These are phyloP conservation scores for Spilogale gracilis DNA, from an alignment of 2,113 vertebrate species.

Conservation along the genomic window DNA sequence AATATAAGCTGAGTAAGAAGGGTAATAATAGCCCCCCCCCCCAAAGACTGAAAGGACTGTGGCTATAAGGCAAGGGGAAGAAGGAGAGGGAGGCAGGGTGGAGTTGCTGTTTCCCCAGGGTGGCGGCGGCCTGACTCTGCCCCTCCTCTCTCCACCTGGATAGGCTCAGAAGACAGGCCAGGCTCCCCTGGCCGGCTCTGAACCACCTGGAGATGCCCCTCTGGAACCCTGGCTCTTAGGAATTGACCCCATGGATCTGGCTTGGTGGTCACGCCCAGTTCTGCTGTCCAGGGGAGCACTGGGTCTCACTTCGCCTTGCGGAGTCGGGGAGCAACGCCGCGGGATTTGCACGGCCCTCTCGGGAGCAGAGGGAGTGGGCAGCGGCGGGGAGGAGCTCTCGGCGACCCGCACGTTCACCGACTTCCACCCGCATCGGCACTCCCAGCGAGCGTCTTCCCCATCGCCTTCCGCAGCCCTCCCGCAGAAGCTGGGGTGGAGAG, in stretches of 20 bases:
- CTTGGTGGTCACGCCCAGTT: fast-evolving
- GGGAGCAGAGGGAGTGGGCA: too few relatives aligned
- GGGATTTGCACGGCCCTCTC: neutral
- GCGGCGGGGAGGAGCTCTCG: neutral
- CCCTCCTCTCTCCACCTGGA: neutral
- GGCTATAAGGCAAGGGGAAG: too few relatives aligned
- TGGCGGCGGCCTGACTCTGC: too few relatives aligned
- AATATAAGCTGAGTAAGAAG: neutral
- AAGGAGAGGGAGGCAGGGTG: neutral
- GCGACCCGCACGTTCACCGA: neutral
- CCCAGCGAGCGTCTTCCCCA: fast-evolving
- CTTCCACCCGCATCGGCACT: neutral
- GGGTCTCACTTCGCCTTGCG: too few relatives aligned
- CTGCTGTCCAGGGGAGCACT: neutral
- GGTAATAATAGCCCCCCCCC: neutral
- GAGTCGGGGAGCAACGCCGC: fast-evolving
- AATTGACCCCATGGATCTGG: fast-evolving
- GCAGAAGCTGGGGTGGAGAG: neutral
- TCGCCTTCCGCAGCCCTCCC: neutral
- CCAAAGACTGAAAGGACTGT: neutral
- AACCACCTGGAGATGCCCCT: neutral
- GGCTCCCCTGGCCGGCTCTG: neutral
- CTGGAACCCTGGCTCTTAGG: neutral
- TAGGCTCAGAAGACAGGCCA: neutral
- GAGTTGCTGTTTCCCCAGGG: neutral